Base-by-base conservation (phyloP, 2,888 invertebrate species). In the Palloptera scutellata region DNA sequence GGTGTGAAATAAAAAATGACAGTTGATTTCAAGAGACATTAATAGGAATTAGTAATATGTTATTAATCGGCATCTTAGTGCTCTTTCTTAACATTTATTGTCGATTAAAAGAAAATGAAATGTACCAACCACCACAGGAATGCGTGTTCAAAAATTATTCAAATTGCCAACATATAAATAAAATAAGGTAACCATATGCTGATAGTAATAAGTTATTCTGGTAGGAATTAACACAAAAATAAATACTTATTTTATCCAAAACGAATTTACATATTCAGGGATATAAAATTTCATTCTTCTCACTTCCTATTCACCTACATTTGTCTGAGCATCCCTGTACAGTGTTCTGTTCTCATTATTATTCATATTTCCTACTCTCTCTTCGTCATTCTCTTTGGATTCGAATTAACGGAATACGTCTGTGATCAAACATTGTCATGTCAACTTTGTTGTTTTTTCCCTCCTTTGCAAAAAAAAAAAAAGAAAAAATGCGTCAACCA, bases 371-470 rank as follows among this genome's bases (percentile, higher is more conserved):
- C 8, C 17, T 6, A 17, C 13, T 45, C 52, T 55, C 11, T 42
- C n/a, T 54, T 17, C 17, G 20, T 13, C 1, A 15, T 15, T 48
- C 41, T 48, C 13, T 30, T 19, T 40, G 15, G 42, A 30, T 66
- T 66, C 66, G 66, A 66, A 66, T 66, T 66, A 66, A 66, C 66
- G 66, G 66, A 66, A 65, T 54, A 55, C 41, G n/a, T 61, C n/a
- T n/a, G 1, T 4, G 12, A 15, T 66, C 30, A 6, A 30, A 30
- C 2, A 30, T 30, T 30, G 30, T 30, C 30, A 30, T 30, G n/a
- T n/a, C n/a, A 30, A 30, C 30, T 17, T 60, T 55, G 20, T 60
- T 60, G 42, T 43, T 53, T 20, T 17, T 60, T 45, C 17, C 17
- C 17, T 10, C 45, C 15, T 19, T n/a, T 19, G 5, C 20, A 42